Conservation (phyloP, 2,797 vertebrate species). For the Peromyscus attwateri region DNA sequence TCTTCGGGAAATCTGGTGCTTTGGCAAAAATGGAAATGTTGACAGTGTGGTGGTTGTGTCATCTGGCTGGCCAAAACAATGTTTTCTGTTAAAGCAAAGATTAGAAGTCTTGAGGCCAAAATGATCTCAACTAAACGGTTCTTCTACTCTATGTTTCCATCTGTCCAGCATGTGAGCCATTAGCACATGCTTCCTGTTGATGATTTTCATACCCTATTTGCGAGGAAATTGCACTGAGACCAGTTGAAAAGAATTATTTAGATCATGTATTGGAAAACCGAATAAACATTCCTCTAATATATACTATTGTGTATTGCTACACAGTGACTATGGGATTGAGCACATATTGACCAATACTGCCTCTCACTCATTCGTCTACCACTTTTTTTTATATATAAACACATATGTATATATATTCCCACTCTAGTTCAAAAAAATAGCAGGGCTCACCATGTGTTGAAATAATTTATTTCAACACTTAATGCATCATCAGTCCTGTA, state of each 20-base stretch:
- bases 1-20: constrained; percentile 75
- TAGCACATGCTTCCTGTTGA: constrained; percentile 77
- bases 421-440: constrained; percentile 69
- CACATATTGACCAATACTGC: constrained; percentile 36
- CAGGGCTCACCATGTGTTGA: constrained; percentile 63
- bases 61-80: constrained; percentile 74
- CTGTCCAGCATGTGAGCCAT: constrained; percentile 76
- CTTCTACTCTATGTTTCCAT: constrained; percentile 74
- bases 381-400: background rate
- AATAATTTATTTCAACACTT: constrained; percentile 82
- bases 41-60: constrained; percentile 72
- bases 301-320: constrained; percentile 37
- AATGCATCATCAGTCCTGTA: constrained; percentile 74
- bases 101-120: constrained; percentile 72
- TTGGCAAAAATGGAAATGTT: constrained; percentile 74
- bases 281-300: constrained; percentile 55
- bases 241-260: constrained; percentile 70
- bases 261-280: constrained; percentile 64
- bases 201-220: constrained; percentile 73
- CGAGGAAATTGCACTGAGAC: constrained; percentile 63
- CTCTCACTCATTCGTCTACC: background rate
- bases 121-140: constrained; percentile 80
- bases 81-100: constrained; percentile 78
- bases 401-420: background rate
- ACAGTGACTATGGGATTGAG: constrained; percentile 18